Conservation (phyloP, 2,888 invertebrate genomes). For the Tenthredo livida region DNA sequence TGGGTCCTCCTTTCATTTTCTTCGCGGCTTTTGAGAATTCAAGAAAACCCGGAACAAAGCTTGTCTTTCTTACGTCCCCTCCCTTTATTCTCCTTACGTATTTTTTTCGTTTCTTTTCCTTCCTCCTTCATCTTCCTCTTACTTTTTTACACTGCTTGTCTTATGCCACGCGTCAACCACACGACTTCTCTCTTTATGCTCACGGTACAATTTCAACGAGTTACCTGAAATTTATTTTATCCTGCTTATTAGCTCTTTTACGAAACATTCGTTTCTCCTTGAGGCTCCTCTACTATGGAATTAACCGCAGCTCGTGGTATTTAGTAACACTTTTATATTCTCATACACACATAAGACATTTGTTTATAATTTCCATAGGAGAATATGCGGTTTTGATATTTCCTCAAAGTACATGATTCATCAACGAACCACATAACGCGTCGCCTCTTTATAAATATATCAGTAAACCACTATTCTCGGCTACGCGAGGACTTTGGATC, state of each 20-base stretch:
- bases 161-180: slow-evolving; percentile 21
- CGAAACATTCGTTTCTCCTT: not conserved
- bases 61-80: slow-evolving; percentile 45
- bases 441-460: not conserved
- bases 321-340: not conserved
- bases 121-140: not conserved
- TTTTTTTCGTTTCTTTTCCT: slow-evolving; percentile 6
- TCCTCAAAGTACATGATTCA: slow-evolving; percentile 10
- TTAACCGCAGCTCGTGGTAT: not conserved
- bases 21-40: slow-evolving; percentile 48
- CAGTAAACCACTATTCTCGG: not conserved
- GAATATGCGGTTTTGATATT: slow-evolving; percentile 14
- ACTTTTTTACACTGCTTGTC: slow-evolving; percentile 8
- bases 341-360: not conserved
- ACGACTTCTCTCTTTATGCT: not conserved
- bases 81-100: slow-evolving; percentile 26
- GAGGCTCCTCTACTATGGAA: not conserved
- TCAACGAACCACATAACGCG: not conserved
- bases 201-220: not conserved
- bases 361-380: not conserved
- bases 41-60: slow-evolving; percentile 43
- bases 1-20: slow-evolving; percentile 41
- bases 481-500: not conserved
- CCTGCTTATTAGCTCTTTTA: not conserved
- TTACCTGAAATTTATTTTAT: not conserved